Conservation (phyloP, 1,140 invertebrate species). For the Chionoecetes opilio region DNA sequence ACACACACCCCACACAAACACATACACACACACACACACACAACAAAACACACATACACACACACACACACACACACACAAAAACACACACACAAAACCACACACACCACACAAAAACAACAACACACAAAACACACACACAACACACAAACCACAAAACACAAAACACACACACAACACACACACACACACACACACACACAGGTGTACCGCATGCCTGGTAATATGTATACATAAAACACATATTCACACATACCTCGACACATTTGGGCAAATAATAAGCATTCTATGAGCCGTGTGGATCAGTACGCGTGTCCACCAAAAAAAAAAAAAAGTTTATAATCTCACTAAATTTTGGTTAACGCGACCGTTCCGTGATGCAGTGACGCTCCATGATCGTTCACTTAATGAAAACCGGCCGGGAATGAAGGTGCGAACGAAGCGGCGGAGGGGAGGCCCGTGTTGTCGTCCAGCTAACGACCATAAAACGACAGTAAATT, state of each 20-base stretch:
- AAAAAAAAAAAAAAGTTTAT: background rate
- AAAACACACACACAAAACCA: background rate
- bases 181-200: constrained; percentile 19
- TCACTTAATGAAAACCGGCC: constrained; percentile 19
- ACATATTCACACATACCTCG: too few relatives aligned
- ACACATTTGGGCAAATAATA: too few relatives aligned
- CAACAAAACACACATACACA: background rate
- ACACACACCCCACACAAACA: background rate
- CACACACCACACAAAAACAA: background rate
- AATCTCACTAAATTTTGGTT: background rate
- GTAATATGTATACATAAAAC: too few relatives aligned
- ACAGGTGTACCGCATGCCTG: too few relatives aligned
- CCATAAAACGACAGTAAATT: constrained; percentile 8
- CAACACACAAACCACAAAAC: constrained; percentile 39
- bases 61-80: background rate
- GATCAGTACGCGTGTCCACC: background rate
- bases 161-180: constrained; percentile 46
- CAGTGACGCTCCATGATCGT: background rate
- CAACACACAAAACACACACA: constrained; percentile 37
- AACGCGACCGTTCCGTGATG: background rate
- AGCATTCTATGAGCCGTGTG: too few relatives aligned
- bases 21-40: background rate
- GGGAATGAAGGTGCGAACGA: background rate
- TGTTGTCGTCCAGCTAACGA: constrained; percentile 4
- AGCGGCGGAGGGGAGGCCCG: background rate